These are phyloP conservation scores for Campylomormyrus numenius DNA, from an alignment of 2,113 vertebrate species.

Conservation along the genomic window DNA sequence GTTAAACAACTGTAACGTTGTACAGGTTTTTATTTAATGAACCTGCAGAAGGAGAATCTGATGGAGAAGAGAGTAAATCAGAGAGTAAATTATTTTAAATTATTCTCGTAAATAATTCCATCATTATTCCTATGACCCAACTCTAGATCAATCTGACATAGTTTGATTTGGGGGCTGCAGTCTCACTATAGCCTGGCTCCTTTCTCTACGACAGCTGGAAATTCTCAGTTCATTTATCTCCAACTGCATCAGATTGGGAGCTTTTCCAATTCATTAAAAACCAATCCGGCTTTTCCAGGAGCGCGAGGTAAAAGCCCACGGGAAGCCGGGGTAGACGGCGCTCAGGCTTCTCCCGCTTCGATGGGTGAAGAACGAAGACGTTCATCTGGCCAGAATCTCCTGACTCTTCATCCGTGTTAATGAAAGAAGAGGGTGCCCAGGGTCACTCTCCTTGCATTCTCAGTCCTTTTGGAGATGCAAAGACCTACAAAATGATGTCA, in stretches of 20 bases:
- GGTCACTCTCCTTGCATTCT: background rate
- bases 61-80: background rate
- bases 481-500: background rate
- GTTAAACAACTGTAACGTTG: background rate
- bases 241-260: background rate
- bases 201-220: background rate
- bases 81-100: background rate
- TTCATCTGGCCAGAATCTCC: background rate
- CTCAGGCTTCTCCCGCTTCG: background rate
- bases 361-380: background rate
- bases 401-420: background rate
- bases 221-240: background rate
- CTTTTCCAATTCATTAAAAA: background rate
- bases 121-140: background rate
- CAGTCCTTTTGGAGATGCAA: background rate
- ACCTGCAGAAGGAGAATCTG: background rate
- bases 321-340: background rate
- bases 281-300: background rate
- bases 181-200: background rate
- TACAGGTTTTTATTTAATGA: background rate
- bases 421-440: background rate
- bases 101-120: background rate
- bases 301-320: background rate
- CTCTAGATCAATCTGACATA: background rate
- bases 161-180: background rate